These are phyloP conservation scores for Solea solea DNA, from an alignment of 2,113 vertebrate genomes.

Conservation along the genomic window DNA sequence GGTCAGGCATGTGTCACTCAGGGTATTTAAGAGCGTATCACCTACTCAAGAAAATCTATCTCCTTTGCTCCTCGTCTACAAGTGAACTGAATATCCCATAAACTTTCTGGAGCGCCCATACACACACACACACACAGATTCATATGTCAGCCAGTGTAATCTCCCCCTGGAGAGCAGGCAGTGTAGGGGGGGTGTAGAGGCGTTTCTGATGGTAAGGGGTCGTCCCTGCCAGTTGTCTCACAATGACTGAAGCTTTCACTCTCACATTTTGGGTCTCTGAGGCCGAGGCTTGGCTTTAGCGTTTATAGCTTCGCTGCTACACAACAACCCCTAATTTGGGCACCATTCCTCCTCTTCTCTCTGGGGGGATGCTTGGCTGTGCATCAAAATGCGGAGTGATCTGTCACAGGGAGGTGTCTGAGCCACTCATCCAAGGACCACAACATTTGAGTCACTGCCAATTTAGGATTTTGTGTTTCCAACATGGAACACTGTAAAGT, in stretches of 20 bases:
- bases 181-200: slow-evolving; percentile 33
- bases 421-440: slow-evolving; percentile 52
- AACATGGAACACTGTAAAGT: slow-evolving; percentile 35
- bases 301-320: slow-evolving; percentile 66
- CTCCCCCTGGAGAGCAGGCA: slow-evolving; percentile 48
- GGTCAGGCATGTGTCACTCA: slow-evolving; percentile 52
- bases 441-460: slow-evolving; percentile 55
- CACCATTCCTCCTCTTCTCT: slow-evolving; percentile 70
- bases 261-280: slow-evolving; percentile 49
- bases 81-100: slow-evolving; percentile 12
- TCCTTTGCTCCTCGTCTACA: slow-evolving; percentile 38
- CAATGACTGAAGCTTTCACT: slow-evolving; percentile 67
- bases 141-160: slow-evolving; percentile 46
- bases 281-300: slow-evolving; percentile 60
- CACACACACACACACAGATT: slow-evolving; percentile 20
- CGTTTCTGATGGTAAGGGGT: slow-evolving; percentile 40
- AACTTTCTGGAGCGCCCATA: background rate
- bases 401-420: slow-evolving; percentile 62
- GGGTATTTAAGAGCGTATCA: slow-evolving; percentile 43
- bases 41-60: slow-evolving; percentile 42
- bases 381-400: slow-evolving; percentile 61
- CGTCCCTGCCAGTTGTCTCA: slow-evolving; percentile 72
- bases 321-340: slow-evolving; percentile 78
- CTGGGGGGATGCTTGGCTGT: slow-evolving; percentile 58
- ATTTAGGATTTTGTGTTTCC: slow-evolving; percentile 32